These are phyloP conservation scores for Apotomis betuletana DNA, from an alignment of 2,888 invertebrate genomes.

Conservation along the genomic window DNA sequence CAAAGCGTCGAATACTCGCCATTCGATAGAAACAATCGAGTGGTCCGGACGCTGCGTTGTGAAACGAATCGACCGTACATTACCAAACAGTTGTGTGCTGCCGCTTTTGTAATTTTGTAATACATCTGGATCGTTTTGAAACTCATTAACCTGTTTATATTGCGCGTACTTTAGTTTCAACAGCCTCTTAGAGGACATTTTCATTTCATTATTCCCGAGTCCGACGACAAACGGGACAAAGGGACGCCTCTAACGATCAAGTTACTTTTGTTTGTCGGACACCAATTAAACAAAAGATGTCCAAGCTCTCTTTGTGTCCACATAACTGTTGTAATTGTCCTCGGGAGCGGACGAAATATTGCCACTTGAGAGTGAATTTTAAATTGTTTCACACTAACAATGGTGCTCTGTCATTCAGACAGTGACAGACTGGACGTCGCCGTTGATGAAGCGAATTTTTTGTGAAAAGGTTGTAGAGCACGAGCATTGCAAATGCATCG, in stretches of 20 bases:
- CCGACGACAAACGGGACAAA: conserved; percentile 68
- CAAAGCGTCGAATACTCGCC: conserved; percentile 71
- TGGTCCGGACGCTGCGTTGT: conserved; percentile 81
- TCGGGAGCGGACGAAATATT: conserved; percentile 65
- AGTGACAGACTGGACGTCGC: conserved; percentile 67
- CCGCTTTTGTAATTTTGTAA: conserved; percentile 78
- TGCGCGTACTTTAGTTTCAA: conserved; percentile 66
- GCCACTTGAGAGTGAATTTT: conserved; percentile 50
- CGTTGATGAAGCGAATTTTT: conserved; percentile 58
- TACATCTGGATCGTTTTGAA: conserved; percentile 83
- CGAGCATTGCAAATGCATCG: conserved; percentile 75
- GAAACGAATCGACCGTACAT: conserved; percentile 73
- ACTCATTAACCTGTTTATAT: conserved; percentile 81
- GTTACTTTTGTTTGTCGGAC: conserved; percentile 77
- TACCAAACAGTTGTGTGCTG: conserved; percentile 79
- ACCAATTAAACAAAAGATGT: conserved; percentile 79
- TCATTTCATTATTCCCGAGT: conserved; percentile 65
- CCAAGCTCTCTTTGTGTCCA: conserved; percentile 60
- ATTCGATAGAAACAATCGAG: conserved; percentile 78
- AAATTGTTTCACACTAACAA: conserved; percentile 51
- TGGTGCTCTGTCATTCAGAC: conserved; percentile 55
- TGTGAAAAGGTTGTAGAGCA: conserved; percentile 64
- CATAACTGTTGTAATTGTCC: conserved; percentile 56
- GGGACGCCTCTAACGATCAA: conserved; percentile 71
- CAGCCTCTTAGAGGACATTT: conserved; percentile 71